Base-by-base conservation (phyloP, 1,140 invertebrate species). In the Wiebesia pumilae region DNA sequence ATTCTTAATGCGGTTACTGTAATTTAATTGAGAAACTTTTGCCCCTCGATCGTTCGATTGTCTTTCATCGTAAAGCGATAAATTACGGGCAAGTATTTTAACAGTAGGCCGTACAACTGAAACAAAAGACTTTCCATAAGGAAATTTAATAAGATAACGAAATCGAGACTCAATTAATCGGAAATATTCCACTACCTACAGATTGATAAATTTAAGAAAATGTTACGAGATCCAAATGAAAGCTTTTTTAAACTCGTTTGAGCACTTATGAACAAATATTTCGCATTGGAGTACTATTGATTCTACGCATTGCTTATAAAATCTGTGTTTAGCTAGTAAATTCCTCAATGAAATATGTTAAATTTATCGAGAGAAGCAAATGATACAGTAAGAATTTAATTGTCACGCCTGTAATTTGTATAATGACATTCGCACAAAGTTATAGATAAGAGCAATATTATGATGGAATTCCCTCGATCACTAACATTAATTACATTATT, bases 211-310 rank as follows among this genome's bases (percentile, higher is more conserved):
- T 47, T n/a, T 1, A 10, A 0, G 19, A 79, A 27, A 47, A 65
- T 3, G 1, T 1, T 10, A 27, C 3, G 0, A 24, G 14, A 62
- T 62, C 2, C 24, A 14, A 62, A 62, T 62, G 83, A 84, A 84
- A 84, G 75, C 79, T 84, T n/a, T n/a, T 35, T 38, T 35, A 35
- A 79, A 79, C 14, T 69, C 40, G 67, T 69, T 51, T 62, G 38
- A 40, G 69, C 83, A 47, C 19, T 79, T 79, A 79, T 47, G 51
- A 79, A 84, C 21, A 54, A 77, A 79, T 79, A 79, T 84, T 79
- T 84, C 30, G 69, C 47, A 54, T 47, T 1, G 27, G 33, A 65
- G 30, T 38, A n/a, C 38, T 58, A 30, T n/a, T 33, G 24, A 51
- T 35, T 54, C 30, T 9, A n/a, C 33, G 40, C 40, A 2, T 54